Evolutionary conservation across 2,797 vertebrate species (phyloP), one percentile per base, ranked within the genome.

Genomic region (Anguilla pacifica): DNA sequence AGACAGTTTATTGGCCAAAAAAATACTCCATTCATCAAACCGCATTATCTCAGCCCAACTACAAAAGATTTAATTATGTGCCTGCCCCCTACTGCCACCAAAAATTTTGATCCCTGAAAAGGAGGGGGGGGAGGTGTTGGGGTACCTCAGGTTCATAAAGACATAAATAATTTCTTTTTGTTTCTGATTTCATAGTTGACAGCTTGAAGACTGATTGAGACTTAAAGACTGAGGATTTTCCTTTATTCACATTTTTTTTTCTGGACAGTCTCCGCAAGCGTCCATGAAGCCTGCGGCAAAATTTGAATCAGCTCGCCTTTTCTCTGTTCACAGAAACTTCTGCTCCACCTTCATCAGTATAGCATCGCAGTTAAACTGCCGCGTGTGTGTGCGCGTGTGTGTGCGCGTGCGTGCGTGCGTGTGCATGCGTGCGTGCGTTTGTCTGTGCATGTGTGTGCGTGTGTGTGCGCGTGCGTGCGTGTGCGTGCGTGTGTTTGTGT

Each of bases 171-270:
- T 3, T n/a, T 82, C 39, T 19, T 57, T 43, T 25, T 46, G 9
- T 87, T 86, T 84, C 83, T 90, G 35, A 13, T 85, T n/a, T 84
- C 2, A 84, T 82, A 81, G 88, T 90, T 70, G 86, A 88, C 61
- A 84, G 90, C 92, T 91, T 74, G 84, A 72, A 91, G 92, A 92
- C 87, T 88, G 90, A 88, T 86, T 87, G 87, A 28, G 67, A 91
- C 89, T 92, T 94, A 90, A 91, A 92, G 88, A 79, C 89, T 83
- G 86, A 77, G 28, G 88, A 86, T 86, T 87, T 46, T 22, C 4
- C 86, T 88, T 91, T 90, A 89, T 92, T 93, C 90, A 6, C 87
- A 91, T 92, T 89, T 93, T 92, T 94, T 90, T 4, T 88, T 92
- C 92, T 90, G 93, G 92, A 89, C 90, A 90, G 86, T 85, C 84